A percentile compares a stretch with the other conserved stretches of the same genome.
Evolutionary conservation across 2,797 vertebrate species (phyloP).

Genomic region (Danionella dracula): DNA sequence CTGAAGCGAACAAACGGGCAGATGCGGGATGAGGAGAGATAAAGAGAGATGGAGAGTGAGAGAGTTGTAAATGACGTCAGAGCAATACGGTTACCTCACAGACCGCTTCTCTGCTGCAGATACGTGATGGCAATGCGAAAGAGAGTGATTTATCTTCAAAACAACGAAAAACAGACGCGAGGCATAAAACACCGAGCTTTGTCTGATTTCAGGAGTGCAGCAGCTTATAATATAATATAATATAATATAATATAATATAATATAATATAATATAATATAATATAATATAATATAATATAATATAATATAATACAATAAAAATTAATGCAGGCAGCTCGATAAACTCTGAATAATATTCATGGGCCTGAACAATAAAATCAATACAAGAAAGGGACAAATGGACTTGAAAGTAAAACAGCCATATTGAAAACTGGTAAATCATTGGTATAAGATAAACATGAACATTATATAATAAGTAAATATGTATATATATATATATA

Average conservation of each 20-base stretch:
- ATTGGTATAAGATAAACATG: too few species aligned
- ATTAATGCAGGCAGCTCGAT: too few species aligned
- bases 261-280: not conserved
- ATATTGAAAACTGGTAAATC: too few species aligned
- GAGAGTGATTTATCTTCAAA: not conserved
- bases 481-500: too few species aligned
- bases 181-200: not conserved
- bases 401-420: too few species aligned
- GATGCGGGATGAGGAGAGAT: not conserved
- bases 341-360: too few species aligned
- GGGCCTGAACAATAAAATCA: too few species aligned
- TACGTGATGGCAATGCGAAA: not conserved
- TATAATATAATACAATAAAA: too few species aligned
- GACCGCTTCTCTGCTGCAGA: not conserved
- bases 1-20: not conserved
- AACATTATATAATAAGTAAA: too few species aligned
- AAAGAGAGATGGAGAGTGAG: not conserved
- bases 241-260: not conserved
- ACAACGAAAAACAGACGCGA: not conserved
- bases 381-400: too few species aligned
- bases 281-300: too few species aligned
- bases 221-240: not conserved
- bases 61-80: conserved; percentile 30
- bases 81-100: not conserved
- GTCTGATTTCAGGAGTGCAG: not conserved